phyloP scores from a whole-genome alignment of 2,113 vertebrate species.

The Nansenia antarctica region DNA sequence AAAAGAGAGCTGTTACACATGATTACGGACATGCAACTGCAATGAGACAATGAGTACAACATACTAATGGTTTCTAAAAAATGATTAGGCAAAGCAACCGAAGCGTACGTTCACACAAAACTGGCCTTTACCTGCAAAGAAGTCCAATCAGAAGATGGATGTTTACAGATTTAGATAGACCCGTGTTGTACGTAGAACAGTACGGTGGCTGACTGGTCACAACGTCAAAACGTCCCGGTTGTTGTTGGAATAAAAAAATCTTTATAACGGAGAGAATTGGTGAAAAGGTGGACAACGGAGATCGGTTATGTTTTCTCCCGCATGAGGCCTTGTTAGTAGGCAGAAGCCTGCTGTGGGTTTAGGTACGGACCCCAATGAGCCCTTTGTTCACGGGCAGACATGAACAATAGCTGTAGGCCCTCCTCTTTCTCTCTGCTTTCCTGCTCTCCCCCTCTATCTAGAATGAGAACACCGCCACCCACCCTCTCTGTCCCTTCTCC shows the following conservation, averaged over 20 bases:
- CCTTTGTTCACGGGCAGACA: conserved; percentile 82
- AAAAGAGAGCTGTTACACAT: conserved; percentile 22
- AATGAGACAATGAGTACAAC: neutral
- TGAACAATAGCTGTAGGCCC: conserved; percentile 83
- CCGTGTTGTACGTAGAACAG: conserved; percentile 65
- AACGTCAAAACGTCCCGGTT: conserved; percentile 64
- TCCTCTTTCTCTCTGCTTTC: conserved; percentile 58
- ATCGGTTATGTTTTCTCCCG: conserved; percentile 61
- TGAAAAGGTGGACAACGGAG: neutral
- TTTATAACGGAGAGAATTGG: neutral
- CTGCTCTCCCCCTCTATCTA: conserved; percentile 8
- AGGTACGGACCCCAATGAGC: conserved; percentile 78
- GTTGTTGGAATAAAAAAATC: conserved; percentile 48
- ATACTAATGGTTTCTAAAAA: fast-evolving
- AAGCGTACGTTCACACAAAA: conserved; percentile 16
- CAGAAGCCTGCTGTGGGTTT: conserved; percentile 73
- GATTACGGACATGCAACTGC: neutral
- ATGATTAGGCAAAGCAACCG: no score
- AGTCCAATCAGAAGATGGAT: conserved; percentile 65
- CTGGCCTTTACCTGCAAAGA: conserved; percentile 71
- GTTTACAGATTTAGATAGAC: conserved; percentile 73
- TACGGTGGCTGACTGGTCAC: conserved; percentile 60
- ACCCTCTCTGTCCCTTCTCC: conserved; percentile 30
- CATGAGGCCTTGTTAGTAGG: conserved; percentile 70
- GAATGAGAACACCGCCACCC: conserved; percentile 55